Evolutionary conservation across 2,888 invertebrate genomes (phyloP).

Genomic region (Enchytraeus crypticus): DNA sequence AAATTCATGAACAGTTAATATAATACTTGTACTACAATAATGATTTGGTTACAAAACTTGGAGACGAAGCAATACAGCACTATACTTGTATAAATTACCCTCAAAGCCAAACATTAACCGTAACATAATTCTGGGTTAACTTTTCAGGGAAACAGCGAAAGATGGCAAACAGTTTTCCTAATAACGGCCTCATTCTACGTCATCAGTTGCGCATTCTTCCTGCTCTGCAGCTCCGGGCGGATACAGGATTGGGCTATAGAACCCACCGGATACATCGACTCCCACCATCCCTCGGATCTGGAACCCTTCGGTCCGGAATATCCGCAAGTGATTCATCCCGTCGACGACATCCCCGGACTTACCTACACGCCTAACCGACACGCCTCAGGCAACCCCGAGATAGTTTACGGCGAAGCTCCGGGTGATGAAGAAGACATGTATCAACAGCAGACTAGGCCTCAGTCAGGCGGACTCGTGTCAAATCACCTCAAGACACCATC

Average conservation of each 20-base stretch:
- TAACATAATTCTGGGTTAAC: not conserved
- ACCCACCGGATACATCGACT: not conserved
- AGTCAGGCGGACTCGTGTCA: not conserved
- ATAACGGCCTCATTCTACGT: conserved; percentile 71
- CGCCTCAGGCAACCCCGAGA: not conserved
- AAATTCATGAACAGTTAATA: too few relatives aligned
- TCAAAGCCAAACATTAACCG: too few relatives aligned
- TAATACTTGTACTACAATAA: too few relatives aligned
- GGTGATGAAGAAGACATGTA: not conserved
- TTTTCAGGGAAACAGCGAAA: conserved; percentile 12
- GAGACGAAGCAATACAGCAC: too few relatives aligned
- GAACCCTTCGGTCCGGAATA: not conserved
- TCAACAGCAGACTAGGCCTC: not conserved
- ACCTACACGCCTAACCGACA: not conserved
- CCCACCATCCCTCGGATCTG: not conserved
- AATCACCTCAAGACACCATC: not conserved
- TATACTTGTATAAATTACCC: too few relatives aligned
- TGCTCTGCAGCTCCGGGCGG: conserved; percentile 29
- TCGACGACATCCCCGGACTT: not conserved
- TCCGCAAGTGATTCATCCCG: too few relatives aligned
- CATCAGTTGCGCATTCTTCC: conserved; percentile 49
- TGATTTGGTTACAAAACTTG: too few relatives aligned
- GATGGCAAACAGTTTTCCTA: conserved; percentile 65
- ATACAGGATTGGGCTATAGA: conserved; percentile 31
- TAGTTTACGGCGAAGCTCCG: not conserved